A percentile compares a stretch with the other conserved stretches of the same genome.
Conservation (phyloP, 2,113 vertebrate species). For the Podiceps cristatus region DNA sequence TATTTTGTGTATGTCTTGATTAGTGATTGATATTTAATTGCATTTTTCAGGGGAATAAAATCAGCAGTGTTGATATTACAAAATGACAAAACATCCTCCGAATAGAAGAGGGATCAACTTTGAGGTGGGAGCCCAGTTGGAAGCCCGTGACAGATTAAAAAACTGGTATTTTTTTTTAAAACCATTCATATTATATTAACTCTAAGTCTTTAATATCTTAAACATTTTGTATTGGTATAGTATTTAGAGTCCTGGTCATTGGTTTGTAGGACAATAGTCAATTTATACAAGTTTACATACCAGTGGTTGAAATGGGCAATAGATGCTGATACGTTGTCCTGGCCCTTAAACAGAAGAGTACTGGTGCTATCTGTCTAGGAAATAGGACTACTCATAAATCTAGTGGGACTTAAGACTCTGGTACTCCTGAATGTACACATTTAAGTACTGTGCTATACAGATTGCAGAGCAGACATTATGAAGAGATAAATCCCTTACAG, state of each 20-base stretch:
- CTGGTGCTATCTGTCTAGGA: neutral
- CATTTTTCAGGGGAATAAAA: slow-evolving; percentile 86
- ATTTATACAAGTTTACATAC: neutral
- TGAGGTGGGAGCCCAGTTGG: slow-evolving; percentile 95
- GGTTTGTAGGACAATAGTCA: slow-evolving; percentile 30
- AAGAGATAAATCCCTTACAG: neutral
- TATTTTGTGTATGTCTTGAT: slow-evolving; percentile 64
- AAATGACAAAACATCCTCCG: slow-evolving; percentile 98
- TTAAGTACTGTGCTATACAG: neutral
- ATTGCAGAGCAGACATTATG: fast-evolving
- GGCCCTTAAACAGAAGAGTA: neutral
- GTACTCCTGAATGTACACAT: neutral
- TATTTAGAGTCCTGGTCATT: slow-evolving; percentile 35
- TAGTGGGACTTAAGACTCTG: neutral
- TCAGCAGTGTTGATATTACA: slow-evolving; percentile 81
- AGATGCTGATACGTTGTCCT: neutral
- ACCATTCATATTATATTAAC: slow-evolving; percentile 73
- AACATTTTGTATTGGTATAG: slow-evolving; percentile 26
- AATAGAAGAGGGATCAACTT: slow-evolving; percentile 95
- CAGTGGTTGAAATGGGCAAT: neutral
- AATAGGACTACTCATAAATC: neutral
- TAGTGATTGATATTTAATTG: slow-evolving; percentile 80
- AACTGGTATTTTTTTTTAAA: slow-evolving; percentile 89
- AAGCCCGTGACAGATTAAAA: slow-evolving; percentile 95
- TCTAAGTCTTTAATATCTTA: slow-evolving; percentile 56